Evolutionary conservation across 1,140 invertebrate genomes (phyloP), one percentile per base, ranked within the genome.

Genomic region (Planococcus citri): DNA sequence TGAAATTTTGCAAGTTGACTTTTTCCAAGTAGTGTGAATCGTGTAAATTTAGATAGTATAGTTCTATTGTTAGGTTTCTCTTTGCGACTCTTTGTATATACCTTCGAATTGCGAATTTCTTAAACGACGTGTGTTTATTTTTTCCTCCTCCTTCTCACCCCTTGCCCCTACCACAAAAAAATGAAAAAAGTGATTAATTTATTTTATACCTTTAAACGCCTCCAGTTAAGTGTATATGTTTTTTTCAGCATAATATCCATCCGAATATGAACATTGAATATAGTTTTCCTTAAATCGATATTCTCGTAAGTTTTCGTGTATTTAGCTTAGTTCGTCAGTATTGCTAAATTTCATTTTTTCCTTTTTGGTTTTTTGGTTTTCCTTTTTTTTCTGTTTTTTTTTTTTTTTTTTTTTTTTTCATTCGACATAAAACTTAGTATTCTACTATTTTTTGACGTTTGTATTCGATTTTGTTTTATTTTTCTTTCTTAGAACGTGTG

Each of bases 301-400:
- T 51, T 51, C 41, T 51, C 41, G 41, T 51, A 51, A 51, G 41
- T 51, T 51, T 51, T 51, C 41, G 41, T 51, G 41, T 51, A 51
- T 51, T 51, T 51, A 51, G 41, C 41, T 51, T 51, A 51, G 41
- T 51, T 51, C 41, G n/a, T 51, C 41, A 51, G 41, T 51, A 51
- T 51, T 51, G 41, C 41, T 51, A 51, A 51, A 51, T 51, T 51
- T 51, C 41, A 20, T 51, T 20, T 51, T 51, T 8, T 14, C 14
- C 14, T 37, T 37, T 37, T 37, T 37, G 6, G 6, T 37, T 14
- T 37, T 37, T 37, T 37, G 6, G 6, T 37, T 37, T 37, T 37
- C 14, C 14, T 37, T 37, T 4, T 51, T 51, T 51, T 51, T 6
- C 17, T 51, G 41, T 51, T 51, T 51, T 51, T 6, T 6, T 51